These are phyloP conservation scores for Galerucella calmariensis DNA, from an alignment of 2,888 invertebrate species.

Conservation along the genomic window DNA sequence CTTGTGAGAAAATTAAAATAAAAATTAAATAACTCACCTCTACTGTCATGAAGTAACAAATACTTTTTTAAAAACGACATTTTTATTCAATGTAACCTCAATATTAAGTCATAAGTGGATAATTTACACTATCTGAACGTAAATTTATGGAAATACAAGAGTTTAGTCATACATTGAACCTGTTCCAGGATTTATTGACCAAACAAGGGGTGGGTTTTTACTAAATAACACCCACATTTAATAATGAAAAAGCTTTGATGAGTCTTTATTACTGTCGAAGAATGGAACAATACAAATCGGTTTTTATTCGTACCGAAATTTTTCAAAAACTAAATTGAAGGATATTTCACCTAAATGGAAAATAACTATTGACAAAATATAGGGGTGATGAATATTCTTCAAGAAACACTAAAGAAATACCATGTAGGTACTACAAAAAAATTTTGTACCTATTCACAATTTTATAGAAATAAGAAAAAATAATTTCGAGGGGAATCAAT, in stretches of 20 bases:
- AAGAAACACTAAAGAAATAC: background rate
- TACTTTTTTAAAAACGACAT: conserved; percentile 49
- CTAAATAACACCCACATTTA: conserved; percentile 17
- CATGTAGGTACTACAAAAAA: background rate
- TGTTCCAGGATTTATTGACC: conserved; percentile 24
- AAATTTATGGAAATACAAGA: background rate
- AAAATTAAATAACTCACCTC: conserved; percentile 44
- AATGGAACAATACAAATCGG: background rate
- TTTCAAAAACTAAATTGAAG: background rate
- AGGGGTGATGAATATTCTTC: background rate
- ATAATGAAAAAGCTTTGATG: conserved; percentile 5
- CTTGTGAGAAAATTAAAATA: conserved; percentile 3
- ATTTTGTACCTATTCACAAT: too few relatives aligned
- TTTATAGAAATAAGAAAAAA: too few relatives aligned
- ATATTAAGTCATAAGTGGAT: background rate
- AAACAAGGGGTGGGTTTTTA: conserved; percentile 31
- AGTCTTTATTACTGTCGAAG: background rate
- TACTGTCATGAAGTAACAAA: conserved; percentile 48
- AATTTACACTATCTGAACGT: background rate
- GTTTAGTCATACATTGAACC: background rate
- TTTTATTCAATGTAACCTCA: background rate
- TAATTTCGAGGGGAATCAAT: too few relatives aligned
- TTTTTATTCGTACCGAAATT: background rate
- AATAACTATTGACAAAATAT: background rate
- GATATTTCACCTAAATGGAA: background rate